A percentile compares a stretch with the other conserved stretches of the same genome.
Conservation (phyloP, 2,888 invertebrate genomes). For the Drosophila conformis region DNA sequence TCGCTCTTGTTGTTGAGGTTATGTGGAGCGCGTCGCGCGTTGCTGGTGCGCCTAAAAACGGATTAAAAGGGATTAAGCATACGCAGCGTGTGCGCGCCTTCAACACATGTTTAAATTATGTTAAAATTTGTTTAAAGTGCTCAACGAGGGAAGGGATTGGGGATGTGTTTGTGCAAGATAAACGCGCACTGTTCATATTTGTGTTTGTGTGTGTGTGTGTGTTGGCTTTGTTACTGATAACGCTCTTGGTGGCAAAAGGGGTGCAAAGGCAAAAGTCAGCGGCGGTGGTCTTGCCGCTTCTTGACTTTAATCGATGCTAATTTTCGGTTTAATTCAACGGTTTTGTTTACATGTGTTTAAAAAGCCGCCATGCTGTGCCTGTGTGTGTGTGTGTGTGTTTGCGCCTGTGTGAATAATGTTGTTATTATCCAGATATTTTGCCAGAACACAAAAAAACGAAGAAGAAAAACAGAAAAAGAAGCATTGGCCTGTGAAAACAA, state of each 20-base stretch:
- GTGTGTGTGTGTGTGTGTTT: conserved; percentile 23
- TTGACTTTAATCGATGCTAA: conserved; percentile 79
- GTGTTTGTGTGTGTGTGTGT: conserved; percentile 17
- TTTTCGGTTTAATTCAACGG: conserved; percentile 80
- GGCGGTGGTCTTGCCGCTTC: conserved; percentile 50
- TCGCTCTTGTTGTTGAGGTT: conserved; percentile 72
- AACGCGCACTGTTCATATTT: conserved; percentile 25
- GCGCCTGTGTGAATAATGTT: conserved; percentile 67
- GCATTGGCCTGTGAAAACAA: conserved; percentile 22
- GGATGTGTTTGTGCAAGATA: conserved; percentile 29
- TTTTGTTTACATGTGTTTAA: conserved; percentile 78
- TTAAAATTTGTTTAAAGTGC: conserved; percentile 75
- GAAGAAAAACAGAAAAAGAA: conserved; percentile 5
- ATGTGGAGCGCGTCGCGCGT: conserved; percentile 50
- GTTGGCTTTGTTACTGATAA: conserved; percentile 71
- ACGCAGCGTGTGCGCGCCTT: conserved; percentile 71
- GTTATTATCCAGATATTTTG: conserved; percentile 70
- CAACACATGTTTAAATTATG: conserved; percentile 79
- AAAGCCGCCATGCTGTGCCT: conserved; percentile 49
- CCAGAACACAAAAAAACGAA: conserved; percentile 10
- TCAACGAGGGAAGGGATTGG: not conserved
- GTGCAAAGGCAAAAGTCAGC: conserved; percentile 1
- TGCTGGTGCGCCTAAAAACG: conserved; percentile 68
- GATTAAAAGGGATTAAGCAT: conserved; percentile 76
- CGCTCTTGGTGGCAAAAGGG: conserved; percentile 26